Base-by-base conservation (phyloP, 2,113 vertebrate genomes). In the Rhineura floridana region DNA sequence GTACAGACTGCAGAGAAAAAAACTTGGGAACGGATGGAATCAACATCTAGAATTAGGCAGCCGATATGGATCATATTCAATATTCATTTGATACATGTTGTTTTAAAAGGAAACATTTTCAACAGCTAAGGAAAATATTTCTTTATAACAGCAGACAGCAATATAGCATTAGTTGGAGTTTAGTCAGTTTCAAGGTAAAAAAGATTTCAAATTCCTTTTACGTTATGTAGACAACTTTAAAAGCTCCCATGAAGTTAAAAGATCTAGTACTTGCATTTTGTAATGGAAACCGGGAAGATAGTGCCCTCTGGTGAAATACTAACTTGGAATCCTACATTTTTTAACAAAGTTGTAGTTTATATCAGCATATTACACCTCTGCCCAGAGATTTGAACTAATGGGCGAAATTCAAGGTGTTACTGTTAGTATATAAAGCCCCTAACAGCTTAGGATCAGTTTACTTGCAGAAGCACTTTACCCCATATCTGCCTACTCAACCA, bases 241-340 rank as follows among this genome's bases (percentile, higher is more conserved):
- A 80, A 87, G 83, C 0, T 8, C 84, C 84, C 59, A 12, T 33
- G 44, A 87, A 87, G 28, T 84, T 86, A 82, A 46, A 87, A 62
- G 90, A 91, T 15, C 9, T 76, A 84, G 0, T 63, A 84, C 25
- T 36, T 79, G 25, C 0, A 79, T 11, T 65, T 89, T 55, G 33
- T 86, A 44, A 81, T 33, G 77, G 83, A 91, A 89, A 73, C 90
- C 94, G 86, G 93, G 93, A 94, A 79, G 83, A 90, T 67, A 93
- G 93, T 92, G 95, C 95, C 95, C 95, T 93, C 95, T 95, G 88
- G 94, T 94, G 95, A 91, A 90, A 90, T 72, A 48, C 72, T 87
- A 87, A 86, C 87, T 87, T 6, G 69, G 36, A 6, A 10, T 62
- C 30, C 36, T 65, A 48, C 80, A 81, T 55, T 67, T 70, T 73